Evolutionary conservation across 2,797 vertebrate genomes (phyloP), one percentile per base, ranked within the genome.

Genomic region (Hoplostethus atlanticus): DNA sequence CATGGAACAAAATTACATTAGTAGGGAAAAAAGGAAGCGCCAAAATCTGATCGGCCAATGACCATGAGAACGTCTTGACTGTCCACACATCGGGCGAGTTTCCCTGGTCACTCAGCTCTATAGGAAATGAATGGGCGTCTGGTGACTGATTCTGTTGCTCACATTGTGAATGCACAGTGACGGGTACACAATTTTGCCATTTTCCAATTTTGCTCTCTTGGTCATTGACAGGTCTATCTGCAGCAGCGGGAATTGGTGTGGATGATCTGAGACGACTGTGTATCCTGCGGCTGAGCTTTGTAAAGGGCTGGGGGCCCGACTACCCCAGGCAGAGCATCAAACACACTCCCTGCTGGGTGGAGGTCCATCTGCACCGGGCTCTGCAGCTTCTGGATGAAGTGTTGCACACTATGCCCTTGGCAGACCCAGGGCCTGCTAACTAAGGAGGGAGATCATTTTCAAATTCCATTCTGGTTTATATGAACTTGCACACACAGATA

Each of bases 261-360:
- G 95, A 95, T 0, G 95, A 96, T 80, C 88, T 96, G 64, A 84
- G 95, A 70, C 85, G 94, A 1, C 85, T 96, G 8, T 95, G 94
- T 8, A 96, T 96, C 83, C 84, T 96, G 76, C 90, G 95, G 0
- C 90, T 96, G 52, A 96, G 94, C 79, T 96, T 95, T 0, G 95
- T 96, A 2, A 96, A 96, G 84, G 96, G 95, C 56, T 96, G 95
- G 95, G 95, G 95, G 0, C 95, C 94, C 0, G 95, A 96, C 76
- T 95, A 95, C 80, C 95, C 94, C 0, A 91, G 95, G 3, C 94
- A 95, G 84, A 95, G 94, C 92, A 95, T 96, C 91, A 96, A 95
- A 78, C 93, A 96, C 89, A 96, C 94, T 0, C 96, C 94, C 4
- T 95, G 94, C 88, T 95, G 95, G 94, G 94, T 95, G 55, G 95